phyloP scores from a whole-genome alignment of 2,888 invertebrate genomes.

The Tribolium freemani region DNA sequence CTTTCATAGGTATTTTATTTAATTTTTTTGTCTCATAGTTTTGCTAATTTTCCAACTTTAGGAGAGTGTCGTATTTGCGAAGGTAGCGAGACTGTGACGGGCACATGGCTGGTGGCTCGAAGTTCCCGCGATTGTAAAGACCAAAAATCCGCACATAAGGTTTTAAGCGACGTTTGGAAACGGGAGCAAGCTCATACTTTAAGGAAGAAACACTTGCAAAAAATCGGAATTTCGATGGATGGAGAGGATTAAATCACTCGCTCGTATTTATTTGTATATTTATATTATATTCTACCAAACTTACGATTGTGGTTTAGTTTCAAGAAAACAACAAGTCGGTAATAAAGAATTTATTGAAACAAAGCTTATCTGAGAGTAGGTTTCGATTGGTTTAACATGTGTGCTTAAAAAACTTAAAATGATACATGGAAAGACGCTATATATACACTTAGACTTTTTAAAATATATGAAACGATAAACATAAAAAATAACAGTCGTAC shows the following conservation, averaged over 20 bases:
- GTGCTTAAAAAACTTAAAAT: conserved; percentile 11
- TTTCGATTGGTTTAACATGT: neutral
- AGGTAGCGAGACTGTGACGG: conserved; percentile 59
- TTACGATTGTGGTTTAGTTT: neutral
- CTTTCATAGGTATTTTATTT: conserved; percentile 59
- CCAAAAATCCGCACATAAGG: conserved; percentile 56
- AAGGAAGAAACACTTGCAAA: conserved; percentile 50
- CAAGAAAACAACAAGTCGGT: neutral
- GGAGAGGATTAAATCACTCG: conserved; percentile 11
- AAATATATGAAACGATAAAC: conserved; percentile 27
- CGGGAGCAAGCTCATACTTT: conserved; percentile 46
- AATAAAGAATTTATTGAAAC: conserved; percentile 20
- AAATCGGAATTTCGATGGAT: conserved; percentile 27
- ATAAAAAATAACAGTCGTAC: conserved; percentile 30
- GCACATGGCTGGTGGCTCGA: conserved; percentile 61
- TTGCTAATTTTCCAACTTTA: conserved; percentile 38
- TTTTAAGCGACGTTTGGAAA: conserved; percentile 58
- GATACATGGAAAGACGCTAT: conserved; percentile 16
- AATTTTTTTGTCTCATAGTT: neutral
- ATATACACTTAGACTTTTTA: conserved; percentile 24
- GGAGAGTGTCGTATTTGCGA: conserved; percentile 65
- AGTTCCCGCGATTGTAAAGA: conserved; percentile 62
- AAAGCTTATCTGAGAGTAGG: conserved; percentile 1
- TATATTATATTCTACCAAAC: conserved; percentile 10
- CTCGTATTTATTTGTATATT: conserved; percentile 13